A percentile compares a stretch with the other conserved stretches of the same genome.
phyloP scores from a whole-genome alignment of 2,113 vertebrate species.

The Typhlomys cinereus region DNA sequence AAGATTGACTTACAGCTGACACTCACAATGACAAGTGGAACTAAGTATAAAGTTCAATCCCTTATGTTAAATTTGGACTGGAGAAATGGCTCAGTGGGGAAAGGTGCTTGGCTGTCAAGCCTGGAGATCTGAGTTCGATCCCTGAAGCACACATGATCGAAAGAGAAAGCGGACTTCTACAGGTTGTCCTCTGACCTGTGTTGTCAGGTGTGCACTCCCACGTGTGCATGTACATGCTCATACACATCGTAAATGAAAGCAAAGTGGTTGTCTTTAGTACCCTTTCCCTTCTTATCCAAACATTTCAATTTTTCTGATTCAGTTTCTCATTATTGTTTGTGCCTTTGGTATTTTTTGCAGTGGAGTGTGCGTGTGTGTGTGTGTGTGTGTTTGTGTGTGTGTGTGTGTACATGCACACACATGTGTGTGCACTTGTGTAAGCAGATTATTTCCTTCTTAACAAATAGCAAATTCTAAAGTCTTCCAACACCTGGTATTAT shows the following conservation, averaged over 20 bases:
- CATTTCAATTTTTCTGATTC: conserved; percentile 30
- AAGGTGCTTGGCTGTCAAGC: too few species aligned
- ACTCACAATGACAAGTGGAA: not conserved
- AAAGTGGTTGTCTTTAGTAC: not conserved
- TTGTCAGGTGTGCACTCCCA: too few species aligned
- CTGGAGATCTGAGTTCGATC: too few species aligned
- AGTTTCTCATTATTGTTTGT: conserved; percentile 40
- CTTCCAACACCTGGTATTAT: conserved; percentile 42
- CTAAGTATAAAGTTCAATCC: not conserved
- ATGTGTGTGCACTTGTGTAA: too few species aligned
- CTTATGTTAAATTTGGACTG: not conserved
- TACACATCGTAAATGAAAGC: too few species aligned
- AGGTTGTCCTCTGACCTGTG: too few species aligned
- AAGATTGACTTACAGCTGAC: not conserved
- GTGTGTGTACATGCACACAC: not conserved
- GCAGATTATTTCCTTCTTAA: conserved; percentile 35
- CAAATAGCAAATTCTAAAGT: not conserved
- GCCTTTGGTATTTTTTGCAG: not conserved
- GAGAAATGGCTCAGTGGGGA: too few species aligned
- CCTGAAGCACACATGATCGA: too few species aligned
- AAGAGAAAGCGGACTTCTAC: too few species aligned
- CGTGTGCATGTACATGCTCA: too few species aligned
- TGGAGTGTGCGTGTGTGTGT: not conserved
- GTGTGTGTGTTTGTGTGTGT: not conserved
- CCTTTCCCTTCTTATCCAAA: not conserved